A percentile compares a stretch with the other conserved stretches of the same genome.
phyloP scores from a whole-genome alignment of 2,888 invertebrate species.

The Campoplex capitator region DNA sequence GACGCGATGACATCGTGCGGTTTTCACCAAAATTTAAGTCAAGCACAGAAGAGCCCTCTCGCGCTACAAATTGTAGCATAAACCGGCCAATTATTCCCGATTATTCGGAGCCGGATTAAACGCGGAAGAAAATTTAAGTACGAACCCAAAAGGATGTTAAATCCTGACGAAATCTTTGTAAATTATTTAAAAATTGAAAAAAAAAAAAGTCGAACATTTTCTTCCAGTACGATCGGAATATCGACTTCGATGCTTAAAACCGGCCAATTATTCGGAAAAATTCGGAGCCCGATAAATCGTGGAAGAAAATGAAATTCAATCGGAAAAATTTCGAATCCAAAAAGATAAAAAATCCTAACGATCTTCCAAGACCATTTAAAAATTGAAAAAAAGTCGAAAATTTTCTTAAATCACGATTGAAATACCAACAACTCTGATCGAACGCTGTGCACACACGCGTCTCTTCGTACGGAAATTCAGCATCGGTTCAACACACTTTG shows the following conservation, averaged over 20 bases:
- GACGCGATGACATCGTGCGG: conserved; percentile 42
- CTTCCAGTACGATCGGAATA: conserved; percentile 1
- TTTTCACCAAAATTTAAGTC: conserved; percentile 58
- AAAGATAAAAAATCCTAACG: not conserved
- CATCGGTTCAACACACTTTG: conserved; percentile 28
- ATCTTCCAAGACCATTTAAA: not conserved
- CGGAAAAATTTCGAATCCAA: not conserved
- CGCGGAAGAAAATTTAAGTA: conserved; percentile 3
- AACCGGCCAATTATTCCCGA: conserved; percentile 20
- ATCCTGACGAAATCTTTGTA: not conserved
- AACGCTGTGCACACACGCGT: not conserved
- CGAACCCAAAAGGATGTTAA: not conserved
- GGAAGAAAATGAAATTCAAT: not conserved
- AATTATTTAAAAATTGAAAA: not conserved
- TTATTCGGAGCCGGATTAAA: conserved; percentile 13
- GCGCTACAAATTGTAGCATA: conserved; percentile 41
- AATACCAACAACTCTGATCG: not conserved
- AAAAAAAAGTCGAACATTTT: not conserved
- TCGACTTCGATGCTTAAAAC: not conserved
- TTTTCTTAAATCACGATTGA: not conserved
- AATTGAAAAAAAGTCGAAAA: not conserved
- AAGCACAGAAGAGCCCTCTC: conserved; percentile 13
- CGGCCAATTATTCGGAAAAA: conserved; percentile 21
- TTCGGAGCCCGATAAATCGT: conserved; percentile 6
- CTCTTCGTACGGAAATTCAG: not conserved